Evolutionary conservation across 2,113 vertebrate species (phyloP).

Genomic region (Rhabdornis inornatus): DNA sequence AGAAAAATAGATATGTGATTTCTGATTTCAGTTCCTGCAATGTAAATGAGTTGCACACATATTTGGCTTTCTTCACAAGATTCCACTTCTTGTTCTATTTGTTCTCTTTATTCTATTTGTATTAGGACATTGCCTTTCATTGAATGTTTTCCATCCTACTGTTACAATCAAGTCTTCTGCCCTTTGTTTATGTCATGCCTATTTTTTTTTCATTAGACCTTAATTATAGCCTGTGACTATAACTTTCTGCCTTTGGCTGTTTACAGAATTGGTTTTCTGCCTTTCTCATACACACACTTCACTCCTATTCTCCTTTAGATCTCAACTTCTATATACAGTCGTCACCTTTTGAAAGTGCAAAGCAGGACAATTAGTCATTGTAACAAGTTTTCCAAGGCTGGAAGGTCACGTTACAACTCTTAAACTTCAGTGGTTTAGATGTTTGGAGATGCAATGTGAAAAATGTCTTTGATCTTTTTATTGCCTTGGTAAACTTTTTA

Average conservation of each 20-base stretch:
- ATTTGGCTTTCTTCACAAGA: neutral
- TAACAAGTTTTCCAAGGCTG: conserved; percentile 50
- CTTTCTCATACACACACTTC: neutral
- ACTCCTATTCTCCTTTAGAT: conserved; percentile 3
- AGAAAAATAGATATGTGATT: neutral
- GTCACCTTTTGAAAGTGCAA: conserved; percentile 57
- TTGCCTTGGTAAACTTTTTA: conserved; percentile 60
- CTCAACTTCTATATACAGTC: conserved; percentile 21
- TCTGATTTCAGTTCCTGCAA: neutral
- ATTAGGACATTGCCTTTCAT: neutral
- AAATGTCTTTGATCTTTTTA: conserved; percentile 68
- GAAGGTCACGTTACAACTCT: conserved; percentile 45
- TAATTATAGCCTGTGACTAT: conserved; percentile 2
- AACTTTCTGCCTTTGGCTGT: conserved; percentile 13
- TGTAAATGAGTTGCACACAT: neutral
- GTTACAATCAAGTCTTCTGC: neutral
- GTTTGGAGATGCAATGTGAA: conserved; percentile 55
- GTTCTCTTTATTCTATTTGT: neutral
- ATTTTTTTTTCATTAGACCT: conserved; percentile 38
- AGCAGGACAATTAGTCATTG: conserved; percentile 52
- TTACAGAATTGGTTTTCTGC: conserved; percentile 19
- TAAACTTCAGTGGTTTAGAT: conserved; percentile 47
- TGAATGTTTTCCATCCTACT: neutral
- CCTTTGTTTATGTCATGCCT: neutral
- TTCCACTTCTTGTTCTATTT: neutral